phyloP scores from a whole-genome alignment of 2,888 invertebrate species.

The Epirrhoe alternata region DNA sequence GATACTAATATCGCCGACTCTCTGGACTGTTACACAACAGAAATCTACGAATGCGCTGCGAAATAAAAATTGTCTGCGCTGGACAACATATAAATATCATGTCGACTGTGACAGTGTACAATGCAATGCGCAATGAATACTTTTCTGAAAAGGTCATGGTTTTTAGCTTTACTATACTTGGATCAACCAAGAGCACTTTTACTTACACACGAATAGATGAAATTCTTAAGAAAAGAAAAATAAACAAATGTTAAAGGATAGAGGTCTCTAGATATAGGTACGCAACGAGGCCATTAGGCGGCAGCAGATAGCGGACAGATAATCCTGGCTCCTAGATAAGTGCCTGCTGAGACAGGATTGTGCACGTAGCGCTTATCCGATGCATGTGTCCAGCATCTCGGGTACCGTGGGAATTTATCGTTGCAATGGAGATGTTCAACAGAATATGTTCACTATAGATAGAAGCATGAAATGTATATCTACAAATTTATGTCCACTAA shows the following conservation, averaged over 20 bases:
- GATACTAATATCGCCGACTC: neutral
- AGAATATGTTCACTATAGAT: neutral
- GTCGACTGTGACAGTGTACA: constrained; percentile 5
- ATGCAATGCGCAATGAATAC: constrained; percentile 3
- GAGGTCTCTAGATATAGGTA: constrained; percentile 19
- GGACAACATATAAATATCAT: constrained; percentile 15
- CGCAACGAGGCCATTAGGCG: constrained; percentile 34
- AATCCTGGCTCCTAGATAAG: constrained; percentile 24
- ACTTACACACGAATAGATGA: neutral
- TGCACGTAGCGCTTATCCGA: constrained; percentile 31
- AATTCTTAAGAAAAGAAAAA: constrained; percentile 3
- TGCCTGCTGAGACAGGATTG: constrained; percentile 21
- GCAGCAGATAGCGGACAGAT: constrained; percentile 26
- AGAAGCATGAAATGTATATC: neutral
- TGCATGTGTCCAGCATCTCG: constrained; percentile 16
- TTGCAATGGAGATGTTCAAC: neutral
- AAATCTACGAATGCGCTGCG: neutral
- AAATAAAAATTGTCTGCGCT: constrained; percentile 19
- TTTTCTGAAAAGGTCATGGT: constrained; percentile 18
- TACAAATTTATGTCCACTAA: too few species aligned
- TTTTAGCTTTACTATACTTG: neutral
- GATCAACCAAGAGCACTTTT: constrained; percentile 6
- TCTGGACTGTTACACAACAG: constrained; percentile 15
- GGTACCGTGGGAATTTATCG: constrained; percentile 19
- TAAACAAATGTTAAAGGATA: neutral